Evolutionary conservation across 1,140 invertebrate species (phyloP), one percentile per base, ranked within the genome.

Genomic region (Trichonephila clavata): DNA sequence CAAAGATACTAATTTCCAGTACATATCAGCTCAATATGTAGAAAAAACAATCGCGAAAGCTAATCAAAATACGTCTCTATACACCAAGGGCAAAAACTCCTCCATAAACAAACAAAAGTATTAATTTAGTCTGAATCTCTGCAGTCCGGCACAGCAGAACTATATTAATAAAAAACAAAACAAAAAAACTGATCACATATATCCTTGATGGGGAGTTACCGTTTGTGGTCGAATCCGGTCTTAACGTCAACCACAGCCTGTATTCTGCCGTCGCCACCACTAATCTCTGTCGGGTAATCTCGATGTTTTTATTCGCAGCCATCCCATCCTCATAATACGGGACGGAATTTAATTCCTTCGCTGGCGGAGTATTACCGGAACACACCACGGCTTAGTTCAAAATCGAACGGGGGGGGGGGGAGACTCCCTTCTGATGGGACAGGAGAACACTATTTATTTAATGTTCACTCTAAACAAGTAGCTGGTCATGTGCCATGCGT

Each of bases 281-380:
- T 86, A 86, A 63, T 63, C 84, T 27, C 16, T 10, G 84, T 20
- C 84, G 57, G 27, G 18, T 61, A 63, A 86, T 86, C 84, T 43
- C 84, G 84, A n/a, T 86, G 84, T 86, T 86, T 86, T 86, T 86
- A 60, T 60, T 60, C 59, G 50, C 84, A 14, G 59, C 57, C n/a
- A 8, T 24, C 65, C 71, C 27, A 77, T 77, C 71, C 32, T 20
- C 32, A n/a, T 27, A 63, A 24, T 20, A 60, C 59, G 59, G 24
- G 13, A 20, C 57, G 57, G 59, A 32, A 86, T 77, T 27, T 63
- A 86, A 86, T 86, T 63, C 84, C 27, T 10, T 14, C 59, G 59
- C 57, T 27, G 57, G 39, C 39, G 81, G 81, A 84, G 39, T 77
- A 18, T 77, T 77, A 39, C 71, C 24, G 27, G 18, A 77, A 32